Base-by-base conservation (phyloP, 2,888 invertebrate species). In the Drosophila histrio region DNA sequence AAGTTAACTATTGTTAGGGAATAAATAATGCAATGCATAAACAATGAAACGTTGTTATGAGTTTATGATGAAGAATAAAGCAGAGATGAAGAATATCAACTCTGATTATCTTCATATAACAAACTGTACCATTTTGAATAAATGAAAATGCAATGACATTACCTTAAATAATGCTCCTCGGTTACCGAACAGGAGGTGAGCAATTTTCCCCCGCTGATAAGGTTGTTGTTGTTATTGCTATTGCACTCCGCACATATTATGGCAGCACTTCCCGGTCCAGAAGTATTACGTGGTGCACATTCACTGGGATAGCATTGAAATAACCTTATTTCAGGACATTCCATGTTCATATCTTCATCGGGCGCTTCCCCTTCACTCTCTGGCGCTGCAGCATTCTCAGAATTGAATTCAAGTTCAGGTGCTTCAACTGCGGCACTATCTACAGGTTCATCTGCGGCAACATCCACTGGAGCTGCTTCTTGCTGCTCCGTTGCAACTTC, bases 111-210 rank as follows among this genome's bases (percentile, higher is more conserved):
- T n/a, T n/a, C n/a, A n/a, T 15, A 3, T 15, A 9, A 2, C 15
- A 1, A 15, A 15, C 15, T 34, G 1, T 38, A 38, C 5, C 8
- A 15, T 2, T n/a, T 6, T 13, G n/a, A 7, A 13, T 32, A 13
- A 32, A 32, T 1, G 13, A 13, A 32, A 13, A 32, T 11, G 4
- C 6, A 13, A 13, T 6, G 17, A 26, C 3, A 0, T 8, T 76
- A 82, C 82, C 82, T 69, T 8, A 83, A 17, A 26, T 36, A 88
- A 24, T 83, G 80, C 4, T 59, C 54, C 32, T 88, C 87, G 2
- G 87, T 86, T 4, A 72, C 65, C 24, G 86, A 79, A 24, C 84
- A 83, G 7, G 62, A 22, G 8, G 50, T 28, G 8, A 82, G 3
- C 2, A 66, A 6, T 5, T 53, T 46, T 3, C 22, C 36, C 5